A percentile compares a stretch with the other conserved stretches of the same genome.
phyloP scores from a whole-genome alignment of 2,797 vertebrate species.

The Mycteria americana region DNA sequence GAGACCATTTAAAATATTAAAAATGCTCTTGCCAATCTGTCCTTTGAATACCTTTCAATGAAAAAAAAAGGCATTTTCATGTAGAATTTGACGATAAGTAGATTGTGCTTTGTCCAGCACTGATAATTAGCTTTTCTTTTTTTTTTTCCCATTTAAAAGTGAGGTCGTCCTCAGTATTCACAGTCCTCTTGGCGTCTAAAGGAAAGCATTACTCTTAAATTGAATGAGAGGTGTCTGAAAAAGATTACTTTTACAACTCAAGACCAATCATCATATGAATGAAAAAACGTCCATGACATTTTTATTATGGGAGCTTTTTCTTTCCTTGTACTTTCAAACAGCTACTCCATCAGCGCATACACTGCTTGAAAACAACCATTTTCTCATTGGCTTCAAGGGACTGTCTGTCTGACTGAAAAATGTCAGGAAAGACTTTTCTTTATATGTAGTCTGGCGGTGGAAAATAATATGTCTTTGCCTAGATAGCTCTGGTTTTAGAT shows the following conservation, averaged over 20 bases:
- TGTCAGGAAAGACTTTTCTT: not conserved
- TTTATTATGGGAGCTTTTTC: not conserved
- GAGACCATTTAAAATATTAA: conserved; percentile 20
- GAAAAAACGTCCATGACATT: not conserved
- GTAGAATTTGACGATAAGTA: not conserved
- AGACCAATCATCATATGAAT: not conserved
- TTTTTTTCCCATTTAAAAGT: not conserved
- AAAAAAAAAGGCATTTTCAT: not conserved
- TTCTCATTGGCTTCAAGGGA: not conserved
- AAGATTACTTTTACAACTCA: not conserved
- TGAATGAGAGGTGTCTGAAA: not conserved
- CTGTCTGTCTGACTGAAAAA: not conserved
- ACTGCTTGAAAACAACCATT: not conserved
- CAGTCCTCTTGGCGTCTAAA: not conserved
- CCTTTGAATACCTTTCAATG: not conserved
- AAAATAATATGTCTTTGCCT: not conserved
- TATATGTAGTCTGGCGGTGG: not conserved
- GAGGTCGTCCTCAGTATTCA: not conserved
- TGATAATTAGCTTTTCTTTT: not conserved
- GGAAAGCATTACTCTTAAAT: not conserved
- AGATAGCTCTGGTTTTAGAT: not conserved
- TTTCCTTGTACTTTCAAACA: not conserved
- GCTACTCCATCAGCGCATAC: not conserved
- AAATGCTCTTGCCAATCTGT: not conserved
- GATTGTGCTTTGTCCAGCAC: not conserved